Conservation (phyloP, 2,113 vertebrate genomes). For the Rhinopithecus roxellana region DNA sequence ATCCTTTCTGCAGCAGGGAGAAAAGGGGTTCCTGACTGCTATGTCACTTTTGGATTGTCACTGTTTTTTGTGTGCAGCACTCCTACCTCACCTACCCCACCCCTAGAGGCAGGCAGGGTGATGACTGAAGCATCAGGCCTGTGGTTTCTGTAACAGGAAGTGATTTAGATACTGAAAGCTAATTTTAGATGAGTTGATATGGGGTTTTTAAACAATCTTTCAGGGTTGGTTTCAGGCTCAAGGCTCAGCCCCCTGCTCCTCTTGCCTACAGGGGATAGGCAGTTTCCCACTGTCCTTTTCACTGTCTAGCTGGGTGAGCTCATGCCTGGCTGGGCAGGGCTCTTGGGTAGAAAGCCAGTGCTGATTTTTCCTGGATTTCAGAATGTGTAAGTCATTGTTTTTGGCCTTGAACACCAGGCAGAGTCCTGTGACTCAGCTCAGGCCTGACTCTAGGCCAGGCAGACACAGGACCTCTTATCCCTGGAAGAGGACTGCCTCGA, state of each 20-base stretch:
- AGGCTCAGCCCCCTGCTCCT: constrained; percentile 24
- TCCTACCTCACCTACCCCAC: not conserved
- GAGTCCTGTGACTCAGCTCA: constrained; percentile 63
- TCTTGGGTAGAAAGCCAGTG: not conserved
- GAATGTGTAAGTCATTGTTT: constrained; percentile 54
- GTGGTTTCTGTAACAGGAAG: constrained; percentile 78
- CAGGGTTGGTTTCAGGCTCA: constrained; percentile 56
- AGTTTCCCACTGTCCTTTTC: constrained; percentile 47
- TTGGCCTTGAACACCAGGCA: constrained; percentile 42
- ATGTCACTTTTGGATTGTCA: not conserved
- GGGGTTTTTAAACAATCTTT: constrained; percentile 76
- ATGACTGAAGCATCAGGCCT: constrained; percentile 62
- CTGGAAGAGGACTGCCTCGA: not conserved
- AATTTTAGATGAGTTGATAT: constrained; percentile 78
- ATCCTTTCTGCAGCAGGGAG: not conserved
- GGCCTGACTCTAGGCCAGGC: not conserved
- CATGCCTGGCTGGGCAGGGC: constrained; percentile 51
- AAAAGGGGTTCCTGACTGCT: not conserved
- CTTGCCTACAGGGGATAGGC: not conserved
- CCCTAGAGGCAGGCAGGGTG: not conserved
- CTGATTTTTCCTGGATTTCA: constrained; percentile 73
- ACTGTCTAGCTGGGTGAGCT: constrained; percentile 56
- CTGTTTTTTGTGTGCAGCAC: not conserved
- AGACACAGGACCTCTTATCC: not conserved
- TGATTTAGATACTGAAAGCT: constrained; percentile 77